These are phyloP conservation scores for Macrobrachium rosenbergii DNA, from an alignment of 1,140 invertebrate genomes.

Conservation along the genomic window DNA sequence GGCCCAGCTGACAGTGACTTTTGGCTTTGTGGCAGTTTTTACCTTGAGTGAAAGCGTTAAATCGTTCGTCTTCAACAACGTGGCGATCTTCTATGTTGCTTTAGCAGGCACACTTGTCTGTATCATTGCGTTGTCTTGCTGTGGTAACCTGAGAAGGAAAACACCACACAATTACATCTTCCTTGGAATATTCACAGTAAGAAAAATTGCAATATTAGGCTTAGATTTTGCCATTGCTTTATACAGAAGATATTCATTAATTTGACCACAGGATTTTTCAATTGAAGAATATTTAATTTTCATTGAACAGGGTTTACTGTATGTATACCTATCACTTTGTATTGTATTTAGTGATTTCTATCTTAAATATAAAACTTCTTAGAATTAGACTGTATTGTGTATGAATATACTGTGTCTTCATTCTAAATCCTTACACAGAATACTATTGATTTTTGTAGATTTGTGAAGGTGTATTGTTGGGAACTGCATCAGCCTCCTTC, in stretches of 20 bases:
- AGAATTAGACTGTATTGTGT: too few relatives aligned
- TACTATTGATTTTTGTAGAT: conserved; percentile 31
- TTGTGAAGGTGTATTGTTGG: conserved; percentile 67
- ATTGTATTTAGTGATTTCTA: too few relatives aligned
- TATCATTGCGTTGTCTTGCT: conserved; percentile 89
- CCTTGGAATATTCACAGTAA: conserved; percentile 84
- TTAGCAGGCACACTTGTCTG: conserved; percentile 81
- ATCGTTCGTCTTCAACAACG: conserved; percentile 73
- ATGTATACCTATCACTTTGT: too few relatives aligned
- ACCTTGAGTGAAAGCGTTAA: conserved; percentile 77
- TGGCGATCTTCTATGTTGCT: conserved; percentile 77
- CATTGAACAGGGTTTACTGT: too few relatives aligned
- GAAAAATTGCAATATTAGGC: not conserved
- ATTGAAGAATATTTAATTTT: too few relatives aligned
- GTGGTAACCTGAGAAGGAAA: conserved; percentile 83
- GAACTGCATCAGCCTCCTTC: conserved; percentile 56
- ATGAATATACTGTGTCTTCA: too few relatives aligned
- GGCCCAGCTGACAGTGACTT: conserved; percentile 84
- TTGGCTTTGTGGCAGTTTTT: conserved; percentile 84
- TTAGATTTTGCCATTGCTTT: too few relatives aligned
- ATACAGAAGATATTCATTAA: too few relatives aligned
- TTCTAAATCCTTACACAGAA: not conserved
- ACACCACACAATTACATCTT: conserved; percentile 92
- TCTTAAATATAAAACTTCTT: too few relatives aligned
- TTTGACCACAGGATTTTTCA: too few relatives aligned